Conservation (phyloP, 2,797 vertebrate species). For the Spinus olivaceus region DNA sequence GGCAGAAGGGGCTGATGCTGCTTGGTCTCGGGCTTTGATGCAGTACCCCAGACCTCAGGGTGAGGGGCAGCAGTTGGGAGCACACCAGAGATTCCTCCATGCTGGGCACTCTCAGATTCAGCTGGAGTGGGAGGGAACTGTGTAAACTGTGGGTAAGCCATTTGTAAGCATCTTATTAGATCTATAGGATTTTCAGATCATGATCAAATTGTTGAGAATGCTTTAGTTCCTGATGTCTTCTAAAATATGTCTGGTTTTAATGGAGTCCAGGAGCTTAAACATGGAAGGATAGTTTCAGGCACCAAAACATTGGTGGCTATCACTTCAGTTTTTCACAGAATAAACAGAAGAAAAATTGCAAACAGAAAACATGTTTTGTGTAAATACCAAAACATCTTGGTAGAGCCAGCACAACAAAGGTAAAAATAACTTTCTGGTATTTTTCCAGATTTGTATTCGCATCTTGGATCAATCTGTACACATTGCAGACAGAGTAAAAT, state of each 20-base stretch:
- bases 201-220: background rate
- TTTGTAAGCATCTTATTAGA: fast-evolving
- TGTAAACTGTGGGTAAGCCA: background rate
- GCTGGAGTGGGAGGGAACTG: fast-evolving
- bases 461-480: background rate
- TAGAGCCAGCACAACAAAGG: background rate
- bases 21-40: background rate
- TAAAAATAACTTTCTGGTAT: slow-evolving; percentile 31
- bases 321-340: background rate
- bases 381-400: background rate
- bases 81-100: fast-evolving
- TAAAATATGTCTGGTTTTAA: background rate
- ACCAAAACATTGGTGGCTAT: background rate
- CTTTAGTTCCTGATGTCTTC: background rate
- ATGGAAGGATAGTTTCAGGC: background rate
- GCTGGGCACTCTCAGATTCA: background rate
- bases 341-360: background rate
- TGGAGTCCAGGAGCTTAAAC: background rate
- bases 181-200: background rate
- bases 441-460: background rate
- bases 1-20: background rate
- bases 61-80: background rate
- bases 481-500: slow-evolving; percentile 1
- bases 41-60: background rate
- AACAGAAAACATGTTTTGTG: slow-evolving; percentile 2